Percentiles rank a stretch among this genome's conserved stretches.
These are phyloP conservation scores for Babyrousa celebensis DNA, from an alignment of 2,797 vertebrate species.

Conservation along the genomic window DNA sequence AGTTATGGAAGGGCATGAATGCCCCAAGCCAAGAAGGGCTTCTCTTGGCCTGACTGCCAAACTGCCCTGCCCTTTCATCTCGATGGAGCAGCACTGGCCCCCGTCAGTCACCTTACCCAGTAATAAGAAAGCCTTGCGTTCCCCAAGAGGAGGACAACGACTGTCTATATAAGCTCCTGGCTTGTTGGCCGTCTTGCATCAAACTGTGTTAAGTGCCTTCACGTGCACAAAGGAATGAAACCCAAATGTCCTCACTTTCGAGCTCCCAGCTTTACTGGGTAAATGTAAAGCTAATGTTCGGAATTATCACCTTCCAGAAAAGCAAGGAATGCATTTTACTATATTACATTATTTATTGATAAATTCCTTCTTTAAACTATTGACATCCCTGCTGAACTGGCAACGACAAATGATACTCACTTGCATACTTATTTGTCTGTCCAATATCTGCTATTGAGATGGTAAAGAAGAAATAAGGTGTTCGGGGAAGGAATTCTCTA, in stretches of 20 bases:
- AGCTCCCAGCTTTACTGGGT: neutral
- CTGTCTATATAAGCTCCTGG: neutral
- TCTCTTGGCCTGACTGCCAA: constrained; percentile 67
- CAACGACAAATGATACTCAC: constrained; percentile 5
- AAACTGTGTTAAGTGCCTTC: constrained; percentile 43
- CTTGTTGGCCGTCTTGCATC: constrained; percentile 58
- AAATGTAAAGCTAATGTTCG: neutral
- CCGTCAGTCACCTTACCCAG: constrained; percentile 41
- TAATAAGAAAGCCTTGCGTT: constrained; percentile 2
- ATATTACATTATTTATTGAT: neutral
- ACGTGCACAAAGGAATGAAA: constrained; percentile 34
- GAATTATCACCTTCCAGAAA: neutral
- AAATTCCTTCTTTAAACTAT: constrained; percentile 42
- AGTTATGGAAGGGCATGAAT: constrained; percentile 75
- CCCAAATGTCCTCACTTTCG: neutral
- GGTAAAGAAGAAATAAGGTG: neutral
- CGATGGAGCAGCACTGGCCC: neutral
- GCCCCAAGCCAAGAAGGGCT: constrained; percentile 31
- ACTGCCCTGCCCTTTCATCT: constrained; percentile 38
- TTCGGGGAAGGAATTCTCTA: neutral
- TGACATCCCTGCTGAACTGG: neutral
- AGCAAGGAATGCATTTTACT: constrained; percentile 1
- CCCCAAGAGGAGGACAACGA: constrained; percentile 65
- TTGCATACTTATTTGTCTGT: constrained; percentile 50
- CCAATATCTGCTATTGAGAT: neutral